phyloP scores from a whole-genome alignment of 1,140 invertebrate genomes.

The Zaprionus nigranus region DNA sequence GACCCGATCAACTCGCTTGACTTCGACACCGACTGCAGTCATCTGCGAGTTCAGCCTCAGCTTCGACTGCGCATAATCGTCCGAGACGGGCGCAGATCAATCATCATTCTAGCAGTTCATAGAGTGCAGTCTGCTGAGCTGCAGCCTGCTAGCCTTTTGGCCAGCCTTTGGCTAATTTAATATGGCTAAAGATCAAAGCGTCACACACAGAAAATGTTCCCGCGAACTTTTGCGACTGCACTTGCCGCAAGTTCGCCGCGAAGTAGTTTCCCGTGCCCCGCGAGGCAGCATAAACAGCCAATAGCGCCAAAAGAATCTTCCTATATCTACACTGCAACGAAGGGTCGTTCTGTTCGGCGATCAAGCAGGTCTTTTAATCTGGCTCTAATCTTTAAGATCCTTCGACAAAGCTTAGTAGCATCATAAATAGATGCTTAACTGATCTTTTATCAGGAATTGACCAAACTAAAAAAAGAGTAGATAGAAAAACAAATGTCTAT shows the following conservation, averaged over 20 bases:
- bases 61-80: constrained; percentile 56
- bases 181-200: constrained; percentile 77
- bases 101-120: constrained; percentile 41
- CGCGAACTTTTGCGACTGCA: constrained; percentile 73
- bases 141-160: constrained; percentile 28
- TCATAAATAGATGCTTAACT: not conserved
- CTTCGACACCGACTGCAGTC: constrained; percentile 31
- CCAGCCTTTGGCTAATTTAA: constrained; percentile 79
- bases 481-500: too few species aligned
- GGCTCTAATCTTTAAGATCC: not conserved
- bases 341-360: not conserved
- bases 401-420: not conserved
- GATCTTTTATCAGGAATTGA: too few species aligned
- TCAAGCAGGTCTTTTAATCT: not conserved
- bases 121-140: not conserved
- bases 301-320: constrained; percentile 35
- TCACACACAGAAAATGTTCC: constrained; percentile 66
- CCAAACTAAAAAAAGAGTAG: too few species aligned
- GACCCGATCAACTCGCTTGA: constrained; percentile 67
- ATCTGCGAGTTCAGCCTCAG: not conserved
- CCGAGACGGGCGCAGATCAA: constrained; percentile 71
- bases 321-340: constrained; percentile 1
- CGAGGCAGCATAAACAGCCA: constrained; percentile 50
- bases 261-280: constrained; percentile 19
- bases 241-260: constrained; percentile 56